These are phyloP conservation scores for Caenorhabditis sinica DNA, from an alignment of 2,888 invertebrate species.

Conservation along the genomic window DNA sequence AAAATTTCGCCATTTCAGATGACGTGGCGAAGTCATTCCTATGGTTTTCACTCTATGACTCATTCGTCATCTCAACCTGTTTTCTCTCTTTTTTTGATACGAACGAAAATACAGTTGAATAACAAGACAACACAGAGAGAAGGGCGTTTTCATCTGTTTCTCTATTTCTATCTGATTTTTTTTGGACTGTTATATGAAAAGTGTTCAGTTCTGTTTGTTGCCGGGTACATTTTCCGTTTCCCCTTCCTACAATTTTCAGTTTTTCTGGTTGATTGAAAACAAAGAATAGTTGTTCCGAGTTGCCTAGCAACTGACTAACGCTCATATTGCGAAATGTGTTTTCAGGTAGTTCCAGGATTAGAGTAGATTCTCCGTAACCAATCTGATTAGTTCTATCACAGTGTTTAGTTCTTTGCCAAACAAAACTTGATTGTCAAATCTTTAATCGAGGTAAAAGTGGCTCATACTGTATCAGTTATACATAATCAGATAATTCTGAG, in stretches of 20 bases:
- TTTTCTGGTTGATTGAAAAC: slow-evolving; percentile 17
- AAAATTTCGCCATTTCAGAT: background rate
- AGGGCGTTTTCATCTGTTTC: slow-evolving; percentile 41
- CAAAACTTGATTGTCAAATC: too few relatives aligned
- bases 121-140: slow-evolving; percentile 15
- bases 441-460: too few relatives aligned
- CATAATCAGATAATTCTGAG: too few relatives aligned
- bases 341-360: too few relatives aligned
- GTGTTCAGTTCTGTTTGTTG: slow-evolving; percentile 12
- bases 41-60: slow-evolving; percentile 18
- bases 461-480: too few relatives aligned
- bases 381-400: too few relatives aligned
- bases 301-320: slow-evolving; percentile 16
- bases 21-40: slow-evolving; percentile 26
- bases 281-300: background rate
- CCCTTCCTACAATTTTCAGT: background rate
- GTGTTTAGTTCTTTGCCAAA: too few relatives aligned
- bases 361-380: too few relatives aligned
- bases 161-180: slow-evolving; percentile 32
- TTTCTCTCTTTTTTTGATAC: slow-evolving; percentile 23
- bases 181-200: background rate
- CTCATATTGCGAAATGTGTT: slow-evolving; percentile 11
- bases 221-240: slow-evolving; percentile 13
- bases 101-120: slow-evolving; percentile 13
- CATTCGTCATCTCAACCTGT: slow-evolving; percentile 30